Percentiles rank a stretch among this genome's conserved stretches.
Conservation (phyloP, 2,888 invertebrate species). For the Calameuta filiformis region DNA sequence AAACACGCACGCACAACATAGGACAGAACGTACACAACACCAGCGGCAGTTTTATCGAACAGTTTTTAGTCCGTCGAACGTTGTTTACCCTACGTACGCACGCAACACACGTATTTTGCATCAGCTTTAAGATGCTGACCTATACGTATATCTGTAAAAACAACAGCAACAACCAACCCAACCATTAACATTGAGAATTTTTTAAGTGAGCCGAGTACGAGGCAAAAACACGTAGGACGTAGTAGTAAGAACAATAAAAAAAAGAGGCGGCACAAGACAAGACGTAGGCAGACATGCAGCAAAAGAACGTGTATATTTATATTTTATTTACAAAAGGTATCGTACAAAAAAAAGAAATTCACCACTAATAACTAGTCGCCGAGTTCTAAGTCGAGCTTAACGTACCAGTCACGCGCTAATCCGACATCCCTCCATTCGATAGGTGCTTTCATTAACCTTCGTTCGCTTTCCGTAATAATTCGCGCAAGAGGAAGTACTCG, state of each 20-base stretch:
- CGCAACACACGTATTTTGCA: slow-evolving; percentile 7
- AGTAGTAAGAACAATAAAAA: slow-evolving; percentile 34
- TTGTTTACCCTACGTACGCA: neutral
- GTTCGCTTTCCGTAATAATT: neutral
- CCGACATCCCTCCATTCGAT: neutral
- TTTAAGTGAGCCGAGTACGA: slow-evolving; percentile 31
- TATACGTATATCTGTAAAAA: slow-evolving; percentile 67
- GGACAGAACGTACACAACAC: slow-evolving; percentile 36
- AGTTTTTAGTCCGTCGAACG: slow-evolving; percentile 38
- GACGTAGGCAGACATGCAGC: slow-evolving; percentile 61
- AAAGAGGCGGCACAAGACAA: slow-evolving; percentile 48
- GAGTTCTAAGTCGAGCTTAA: slow-evolving; percentile 7
- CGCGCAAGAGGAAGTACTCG: neutral
- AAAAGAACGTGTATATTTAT: slow-evolving; percentile 50
- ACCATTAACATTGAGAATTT: slow-evolving; percentile 49
- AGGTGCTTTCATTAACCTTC: neutral
- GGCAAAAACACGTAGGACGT: slow-evolving; percentile 28
- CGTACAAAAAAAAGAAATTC: slow-evolving; percentile 39
- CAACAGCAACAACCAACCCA: slow-evolving; percentile 59
- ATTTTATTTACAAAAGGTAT: slow-evolving; percentile 59
- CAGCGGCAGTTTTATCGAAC: slow-evolving; percentile 56
- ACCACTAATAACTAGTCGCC: neutral
- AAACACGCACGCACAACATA: slow-evolving; percentile 26
- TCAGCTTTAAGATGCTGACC: slow-evolving; percentile 26
- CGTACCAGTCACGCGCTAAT: neutral